Percentiles rank a stretch among this genome's conserved stretches.
Evolutionary conservation across 1,140 invertebrate species (phyloP).

Genomic region (Cataglyphis hispanica): DNA sequence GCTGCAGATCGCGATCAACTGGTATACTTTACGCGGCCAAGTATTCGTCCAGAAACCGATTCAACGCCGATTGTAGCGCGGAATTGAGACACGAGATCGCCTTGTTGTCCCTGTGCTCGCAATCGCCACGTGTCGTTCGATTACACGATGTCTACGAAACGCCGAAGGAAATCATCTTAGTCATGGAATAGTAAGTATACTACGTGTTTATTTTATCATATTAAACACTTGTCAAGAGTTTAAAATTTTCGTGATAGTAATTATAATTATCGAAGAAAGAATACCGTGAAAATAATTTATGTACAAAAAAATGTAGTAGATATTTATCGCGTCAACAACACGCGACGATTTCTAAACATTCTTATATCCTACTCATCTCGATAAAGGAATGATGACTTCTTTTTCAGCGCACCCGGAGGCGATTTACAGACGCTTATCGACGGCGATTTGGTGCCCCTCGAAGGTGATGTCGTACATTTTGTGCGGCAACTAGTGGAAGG

Average conservation of each 20-base stretch:
- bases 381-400: slow-evolving; percentile 47
- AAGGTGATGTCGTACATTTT: slow-evolving; percentile 90
- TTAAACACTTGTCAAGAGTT: background rate
- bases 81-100: slow-evolving; percentile 90
- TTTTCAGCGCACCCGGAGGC: slow-evolving; percentile 90
- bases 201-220: background rate
- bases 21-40: slow-evolving; percentile 91
- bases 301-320: background rate
- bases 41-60: slow-evolving; percentile 90
- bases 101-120: slow-evolving; percentile 89
- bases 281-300: background rate
- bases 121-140: slow-evolving; percentile 89
- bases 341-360: background rate
- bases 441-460: slow-evolving; percentile 91
- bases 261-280: background rate
- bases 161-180: slow-evolving; percentile 90
- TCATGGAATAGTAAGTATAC: slow-evolving; percentile 90
- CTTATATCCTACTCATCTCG: background rate
- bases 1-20: slow-evolving; percentile 88
- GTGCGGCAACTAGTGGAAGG: slow-evolving; percentile 91
- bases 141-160: slow-evolving; percentile 92
- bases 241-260: background rate
- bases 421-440: slow-evolving; percentile 93
- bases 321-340: background rate
- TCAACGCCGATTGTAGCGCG: slow-evolving; percentile 88